These are phyloP conservation scores for Drosophila melanica DNA, from an alignment of 1,140 invertebrate species.

Conservation along the genomic window DNA sequence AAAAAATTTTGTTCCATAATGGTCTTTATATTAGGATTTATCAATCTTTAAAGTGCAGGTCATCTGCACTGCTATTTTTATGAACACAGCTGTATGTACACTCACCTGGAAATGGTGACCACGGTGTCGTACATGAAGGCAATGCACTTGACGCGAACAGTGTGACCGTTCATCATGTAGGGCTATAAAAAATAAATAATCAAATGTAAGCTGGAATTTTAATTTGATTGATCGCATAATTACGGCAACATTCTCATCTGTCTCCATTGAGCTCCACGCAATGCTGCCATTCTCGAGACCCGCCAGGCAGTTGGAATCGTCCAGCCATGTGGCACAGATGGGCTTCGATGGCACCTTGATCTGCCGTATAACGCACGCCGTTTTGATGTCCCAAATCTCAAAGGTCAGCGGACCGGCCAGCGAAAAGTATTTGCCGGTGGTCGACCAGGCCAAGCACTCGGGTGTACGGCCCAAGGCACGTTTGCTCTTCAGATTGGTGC, in stretches of 20 bases:
- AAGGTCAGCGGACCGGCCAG: conserved; percentile 88
- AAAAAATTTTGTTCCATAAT: too few species aligned
- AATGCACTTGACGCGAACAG: conserved; percentile 88
- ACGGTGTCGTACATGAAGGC: conserved; percentile 83
- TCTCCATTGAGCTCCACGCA: conserved; percentile 86
- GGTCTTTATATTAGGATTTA: too few species aligned
- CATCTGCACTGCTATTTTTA: too few species aligned
- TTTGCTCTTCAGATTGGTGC: conserved; percentile 91
- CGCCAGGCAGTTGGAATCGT: conserved; percentile 87
- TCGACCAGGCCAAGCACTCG: conserved; percentile 87
- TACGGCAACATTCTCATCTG: conserved; percentile 59
- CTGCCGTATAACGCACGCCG: conserved; percentile 87
- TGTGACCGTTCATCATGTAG: conserved; percentile 86
- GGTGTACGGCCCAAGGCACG: conserved; percentile 85
- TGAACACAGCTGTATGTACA: too few species aligned
- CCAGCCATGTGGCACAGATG: conserved; percentile 87
- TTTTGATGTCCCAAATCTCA: conserved; percentile 91
- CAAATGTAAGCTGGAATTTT: not conserved
- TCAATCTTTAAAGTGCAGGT: too few species aligned
- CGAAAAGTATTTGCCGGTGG: conserved; percentile 90
- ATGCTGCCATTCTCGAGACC: conserved; percentile 90
- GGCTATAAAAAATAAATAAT: conserved; percentile 24
- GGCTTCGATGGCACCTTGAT: conserved; percentile 87
- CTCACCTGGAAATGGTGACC: conserved; percentile 67
- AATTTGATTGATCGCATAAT: not conserved